phyloP scores from a whole-genome alignment of 2,888 invertebrate species.

The Cynaeus angustus region DNA sequence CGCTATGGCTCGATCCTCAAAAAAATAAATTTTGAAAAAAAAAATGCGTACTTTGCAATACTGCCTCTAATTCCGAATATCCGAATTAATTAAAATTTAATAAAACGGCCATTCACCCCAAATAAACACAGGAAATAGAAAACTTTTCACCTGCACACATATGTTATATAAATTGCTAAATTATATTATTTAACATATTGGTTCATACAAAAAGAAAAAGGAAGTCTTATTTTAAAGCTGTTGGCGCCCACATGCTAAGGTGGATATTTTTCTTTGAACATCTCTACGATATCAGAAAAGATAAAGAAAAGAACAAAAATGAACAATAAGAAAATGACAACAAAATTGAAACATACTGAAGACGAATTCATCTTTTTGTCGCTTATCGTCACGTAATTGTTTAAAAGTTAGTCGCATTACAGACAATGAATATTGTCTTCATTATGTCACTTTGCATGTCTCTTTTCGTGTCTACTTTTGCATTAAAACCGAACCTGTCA shows the following conservation, averaged over 20 bases:
- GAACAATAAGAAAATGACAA: no score
- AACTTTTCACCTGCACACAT: slow-evolving; percentile 12
- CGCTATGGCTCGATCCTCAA: no score
- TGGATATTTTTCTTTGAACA: neutral
- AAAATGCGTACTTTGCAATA: no score
- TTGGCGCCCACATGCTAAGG: neutral
- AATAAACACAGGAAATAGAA: slow-evolving; percentile 23
- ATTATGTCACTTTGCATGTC: no score
- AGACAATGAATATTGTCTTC: no score
- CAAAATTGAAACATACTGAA: no score
- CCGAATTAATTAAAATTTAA: neutral
- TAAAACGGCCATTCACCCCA: slow-evolving; percentile 13
- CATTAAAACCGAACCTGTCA: slow-evolving; percentile 25
- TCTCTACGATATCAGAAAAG: neutral
- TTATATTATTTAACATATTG: slow-evolving; percentile 8
- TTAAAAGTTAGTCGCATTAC: no score
- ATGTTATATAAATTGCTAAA: slow-evolving; percentile 26
- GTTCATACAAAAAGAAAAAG: neutral
- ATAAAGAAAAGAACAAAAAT: no score
- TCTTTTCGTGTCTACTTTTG: neutral
- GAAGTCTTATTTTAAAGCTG: slow-evolving; percentile 14
- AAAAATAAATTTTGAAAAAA: no score
- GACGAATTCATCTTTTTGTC: no score
- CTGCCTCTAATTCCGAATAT: no score
- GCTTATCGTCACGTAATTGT: no score